A percentile compares a stretch with the other conserved stretches of the same genome.
Evolutionary conservation across 2,797 vertebrate species (phyloP).

Genomic region (Tamandua tetradactyla): DNA sequence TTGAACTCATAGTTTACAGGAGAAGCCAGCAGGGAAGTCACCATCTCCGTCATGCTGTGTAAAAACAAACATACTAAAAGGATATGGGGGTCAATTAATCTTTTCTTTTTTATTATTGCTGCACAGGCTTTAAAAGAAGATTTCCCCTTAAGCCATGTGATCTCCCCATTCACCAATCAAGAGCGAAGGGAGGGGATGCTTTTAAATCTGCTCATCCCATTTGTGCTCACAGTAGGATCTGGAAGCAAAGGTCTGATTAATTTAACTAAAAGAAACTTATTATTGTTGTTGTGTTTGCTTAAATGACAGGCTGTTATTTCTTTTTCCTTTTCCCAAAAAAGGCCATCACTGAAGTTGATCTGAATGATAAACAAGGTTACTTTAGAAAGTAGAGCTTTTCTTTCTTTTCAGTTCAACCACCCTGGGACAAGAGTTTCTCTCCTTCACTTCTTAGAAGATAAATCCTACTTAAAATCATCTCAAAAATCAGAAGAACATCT

Average conservation of each 20-base stretch:
- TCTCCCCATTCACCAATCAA: slow-evolving; percentile 99
- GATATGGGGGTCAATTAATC: slow-evolving; percentile 69
- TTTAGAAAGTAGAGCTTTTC: slow-evolving; percentile 64
- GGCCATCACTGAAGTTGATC: slow-evolving; percentile 59
- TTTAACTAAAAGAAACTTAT: slow-evolving; percentile 82
- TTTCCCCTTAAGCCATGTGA: slow-evolving; percentile 98
- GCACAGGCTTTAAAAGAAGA: slow-evolving; percentile 98
- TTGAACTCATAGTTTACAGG: slow-evolving; percentile 73
- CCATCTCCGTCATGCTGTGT: slow-evolving; percentile 63
- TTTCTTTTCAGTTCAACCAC: slow-evolving; percentile 70
- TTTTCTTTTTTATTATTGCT: slow-evolving; percentile 85
- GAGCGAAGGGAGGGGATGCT: slow-evolving; percentile 99
- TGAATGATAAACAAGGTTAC: slow-evolving; percentile 59
- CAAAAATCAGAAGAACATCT: neutral
- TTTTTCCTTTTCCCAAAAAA: slow-evolving; percentile 67
- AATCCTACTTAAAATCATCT: slow-evolving; percentile 46
- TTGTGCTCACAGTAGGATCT: slow-evolving; percentile 98
- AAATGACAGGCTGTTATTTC: slow-evolving; percentile 39
- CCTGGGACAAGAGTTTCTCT: slow-evolving; percentile 48
- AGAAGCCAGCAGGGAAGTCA: slow-evolving; percentile 59
- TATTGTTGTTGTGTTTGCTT: slow-evolving; percentile 60
- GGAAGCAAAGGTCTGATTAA: slow-evolving; percentile 97
- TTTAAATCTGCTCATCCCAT: slow-evolving; percentile 98
- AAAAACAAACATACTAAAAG: slow-evolving; percentile 47
- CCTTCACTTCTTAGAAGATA: slow-evolving; percentile 43